phyloP scores from a whole-genome alignment of 1,140 invertebrate species.

The Bombus balteatus region DNA sequence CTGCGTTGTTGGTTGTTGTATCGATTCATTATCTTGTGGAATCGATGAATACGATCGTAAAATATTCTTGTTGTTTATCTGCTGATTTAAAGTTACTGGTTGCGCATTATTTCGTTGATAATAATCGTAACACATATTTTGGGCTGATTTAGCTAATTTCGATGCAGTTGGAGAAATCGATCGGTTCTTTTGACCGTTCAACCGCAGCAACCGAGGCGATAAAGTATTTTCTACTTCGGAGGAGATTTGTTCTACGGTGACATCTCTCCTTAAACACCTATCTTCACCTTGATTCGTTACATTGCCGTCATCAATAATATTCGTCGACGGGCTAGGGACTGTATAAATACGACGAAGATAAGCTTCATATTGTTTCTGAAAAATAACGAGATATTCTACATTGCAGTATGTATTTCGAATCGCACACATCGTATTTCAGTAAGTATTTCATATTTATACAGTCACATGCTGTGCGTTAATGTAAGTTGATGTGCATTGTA shows the following conservation, averaged over 20 bases:
- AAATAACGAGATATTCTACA: slow-evolving; percentile 29
- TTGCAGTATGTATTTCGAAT: not conserved
- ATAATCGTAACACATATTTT: not conserved
- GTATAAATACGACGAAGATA: slow-evolving; percentile 69
- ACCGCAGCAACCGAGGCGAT: not conserved
- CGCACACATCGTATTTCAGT: too few relatives aligned
- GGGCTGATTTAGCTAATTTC: not conserved
- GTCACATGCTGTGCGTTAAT: not conserved
- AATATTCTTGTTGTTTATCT: not conserved
- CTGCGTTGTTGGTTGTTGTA: not conserved
- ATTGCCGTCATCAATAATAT: slow-evolving; percentile 69
- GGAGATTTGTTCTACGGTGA: not conserved
- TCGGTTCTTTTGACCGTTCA: slow-evolving; percentile 8
- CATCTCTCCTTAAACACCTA: slow-evolving; percentile 25
- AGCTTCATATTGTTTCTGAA: slow-evolving; percentile 80
- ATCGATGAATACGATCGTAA: not conserved
- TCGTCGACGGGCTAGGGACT: slow-evolving; percentile 51
- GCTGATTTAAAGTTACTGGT: not conserved
- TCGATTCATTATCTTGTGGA: not conserved
- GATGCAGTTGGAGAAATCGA: not conserved
- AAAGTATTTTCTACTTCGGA: slow-evolving; percentile 10
- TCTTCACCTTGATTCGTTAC: slow-evolving; percentile 71
- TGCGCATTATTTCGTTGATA: not conserved
- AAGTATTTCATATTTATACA: not conserved
- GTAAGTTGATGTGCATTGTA: not conserved